phyloP scores from a whole-genome alignment of 2,797 vertebrate genomes.

The Sandelia bainsii region DNA sequence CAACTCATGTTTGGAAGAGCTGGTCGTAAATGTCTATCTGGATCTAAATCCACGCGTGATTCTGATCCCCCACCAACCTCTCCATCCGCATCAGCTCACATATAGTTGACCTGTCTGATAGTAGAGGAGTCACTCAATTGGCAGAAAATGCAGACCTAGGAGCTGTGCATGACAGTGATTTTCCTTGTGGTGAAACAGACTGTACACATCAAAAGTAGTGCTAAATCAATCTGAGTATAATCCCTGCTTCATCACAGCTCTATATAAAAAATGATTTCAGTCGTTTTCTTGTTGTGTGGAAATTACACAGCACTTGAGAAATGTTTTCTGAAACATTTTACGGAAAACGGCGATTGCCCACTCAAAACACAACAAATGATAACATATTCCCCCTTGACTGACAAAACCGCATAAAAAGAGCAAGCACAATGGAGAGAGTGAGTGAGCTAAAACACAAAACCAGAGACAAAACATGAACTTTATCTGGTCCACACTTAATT shows the following conservation, averaged over 20 bases:
- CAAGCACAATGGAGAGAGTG: too few relatives aligned
- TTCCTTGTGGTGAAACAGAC: neutral
- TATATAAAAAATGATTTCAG: neutral
- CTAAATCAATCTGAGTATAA: neutral
- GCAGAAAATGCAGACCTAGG: neutral
- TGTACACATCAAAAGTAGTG: neutral
- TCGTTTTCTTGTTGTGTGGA: neutral
- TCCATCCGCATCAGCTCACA: neutral
- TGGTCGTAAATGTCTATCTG: constrained; percentile 6
- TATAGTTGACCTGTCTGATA: neutral
- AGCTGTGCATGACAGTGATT: neutral
- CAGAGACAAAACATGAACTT: too few relatives aligned
- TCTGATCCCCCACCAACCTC: constrained; percentile 3
- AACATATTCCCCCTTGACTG: neutral
- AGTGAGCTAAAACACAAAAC: too few relatives aligned
- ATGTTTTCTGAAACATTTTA: neutral
- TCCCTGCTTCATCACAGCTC: neutral
- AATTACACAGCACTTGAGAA: too few relatives aligned
- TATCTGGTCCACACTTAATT: neutral
- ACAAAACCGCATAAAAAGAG: too few relatives aligned
- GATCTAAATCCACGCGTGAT: neutral
- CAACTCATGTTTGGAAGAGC: neutral
- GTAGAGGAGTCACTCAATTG: constrained; percentile 3
- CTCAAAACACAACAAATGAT: neutral
- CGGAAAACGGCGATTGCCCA: neutral